Evolutionary conservation across 2,797 vertebrate genomes (phyloP).

Genomic region (Typhlichthys eigenmanni): DNA sequence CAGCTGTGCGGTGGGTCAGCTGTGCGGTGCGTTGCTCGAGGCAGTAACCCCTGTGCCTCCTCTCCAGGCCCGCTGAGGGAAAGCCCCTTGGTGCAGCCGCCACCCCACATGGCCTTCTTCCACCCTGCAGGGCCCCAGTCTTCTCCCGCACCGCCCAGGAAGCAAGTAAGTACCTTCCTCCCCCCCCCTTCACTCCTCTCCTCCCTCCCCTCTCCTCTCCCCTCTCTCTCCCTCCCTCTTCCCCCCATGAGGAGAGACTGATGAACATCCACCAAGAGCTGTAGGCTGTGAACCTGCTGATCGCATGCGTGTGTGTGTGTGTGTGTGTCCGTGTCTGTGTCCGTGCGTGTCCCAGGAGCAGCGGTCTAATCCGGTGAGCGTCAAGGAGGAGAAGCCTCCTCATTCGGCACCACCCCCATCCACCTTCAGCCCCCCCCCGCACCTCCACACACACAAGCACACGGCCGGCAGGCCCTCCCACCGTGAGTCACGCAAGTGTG

Average conservation of each 20-base stretch:
- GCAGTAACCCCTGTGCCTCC: no score
- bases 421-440: slow-evolving; percentile 80
- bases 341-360: slow-evolving; percentile 51
- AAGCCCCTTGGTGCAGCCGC: slow-evolving; percentile 88
- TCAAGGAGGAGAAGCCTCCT: slow-evolving; percentile 85
- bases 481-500: slow-evolving; percentile 69
- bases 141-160: slow-evolving; percentile 86
- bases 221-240: no score
- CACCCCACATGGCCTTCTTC: slow-evolving; percentile 87
- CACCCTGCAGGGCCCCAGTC: slow-evolving; percentile 79
- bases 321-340: background rate
- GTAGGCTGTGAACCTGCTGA: no score
- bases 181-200: no score
- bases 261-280: no score
- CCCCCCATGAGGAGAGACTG: no score
- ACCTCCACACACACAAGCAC: slow-evolving; percentile 81
- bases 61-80: slow-evolving; percentile 80
- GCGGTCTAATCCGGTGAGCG: slow-evolving; percentile 69
- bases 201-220: no score
- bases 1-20: no score
- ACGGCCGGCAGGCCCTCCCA: slow-evolving; percentile 77
- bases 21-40: no score
- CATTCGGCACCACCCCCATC: slow-evolving; percentile 82
- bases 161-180: slow-evolving; percentile 76
- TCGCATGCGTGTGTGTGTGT: background rate